Percentiles rank a stretch among this genome's conserved stretches.
Conservation (phyloP, 2,888 invertebrate genomes). For the Latrodectus hesperus region DNA sequence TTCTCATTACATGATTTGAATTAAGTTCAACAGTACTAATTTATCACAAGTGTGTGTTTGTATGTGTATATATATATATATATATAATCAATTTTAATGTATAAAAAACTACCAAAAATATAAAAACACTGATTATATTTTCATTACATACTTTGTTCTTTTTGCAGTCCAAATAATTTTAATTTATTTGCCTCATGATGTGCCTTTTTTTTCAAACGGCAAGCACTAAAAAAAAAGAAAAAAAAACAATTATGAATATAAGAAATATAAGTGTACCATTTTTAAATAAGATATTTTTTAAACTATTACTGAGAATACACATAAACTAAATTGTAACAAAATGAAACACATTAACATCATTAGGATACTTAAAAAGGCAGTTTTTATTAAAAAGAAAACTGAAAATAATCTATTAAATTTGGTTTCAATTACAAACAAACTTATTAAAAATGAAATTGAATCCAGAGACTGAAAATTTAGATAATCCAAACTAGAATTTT, state of each 20-base stretch:
- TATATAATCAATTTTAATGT: no score
- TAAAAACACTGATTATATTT: not conserved
- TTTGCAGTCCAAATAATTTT: constrained; percentile 92
- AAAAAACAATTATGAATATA: not conserved
- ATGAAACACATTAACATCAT: not conserved
- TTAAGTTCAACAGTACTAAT: no score
- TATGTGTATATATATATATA: no score
- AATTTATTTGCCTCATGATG: constrained; percentile 99
- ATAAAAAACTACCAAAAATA: no score
- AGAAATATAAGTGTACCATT: not conserved
- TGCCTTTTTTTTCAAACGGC: constrained; percentile 97
- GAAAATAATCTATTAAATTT: no score
- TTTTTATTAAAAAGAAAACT: not conserved
- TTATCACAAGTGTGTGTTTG: no score
- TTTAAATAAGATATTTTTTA: not conserved
- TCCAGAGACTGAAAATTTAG: no score
- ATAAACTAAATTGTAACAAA: not conserved
- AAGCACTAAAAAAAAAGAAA: constrained; percentile 81
- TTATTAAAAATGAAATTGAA: no score
- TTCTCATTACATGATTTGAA: no score
- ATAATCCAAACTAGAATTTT: no score
- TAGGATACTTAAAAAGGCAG: not conserved
- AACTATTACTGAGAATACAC: not conserved
- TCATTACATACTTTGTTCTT: constrained; percentile 89
- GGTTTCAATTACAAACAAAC: no score